These are phyloP conservation scores for human (Homo sapiens) DNA, from an alignment of 2,113 vertebrate genomes.

Conservation along the genomic window GRCh38 chr1:43762501-43763000, in stretches of 20 bases:
- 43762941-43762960: not conserved
- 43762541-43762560: not conserved
- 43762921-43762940: not conserved
- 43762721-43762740: not conserved
- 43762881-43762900: not conserved
- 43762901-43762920: not conserved
- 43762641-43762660: not conserved
- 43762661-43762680: not conserved
- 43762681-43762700: not conserved
- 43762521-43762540: not conserved
- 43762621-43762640: not conserved
- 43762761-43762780: slow-evolving; percentile 26
- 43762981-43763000: not conserved
- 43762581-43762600: not conserved
- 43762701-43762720: not conserved
- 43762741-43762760: slow-evolving; percentile 27
- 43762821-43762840: not conserved
- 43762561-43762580: not conserved
- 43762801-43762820: not conserved
- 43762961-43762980: not conserved
- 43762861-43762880: not conserved
- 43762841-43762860: not conserved
- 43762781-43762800: not conserved
- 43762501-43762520: not conserved
- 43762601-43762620: not conserved